Evolutionary conservation across 1,140 invertebrate genomes (phyloP), one percentile per base, ranked within the genome.

Genomic region (Papilio helenus): DNA sequence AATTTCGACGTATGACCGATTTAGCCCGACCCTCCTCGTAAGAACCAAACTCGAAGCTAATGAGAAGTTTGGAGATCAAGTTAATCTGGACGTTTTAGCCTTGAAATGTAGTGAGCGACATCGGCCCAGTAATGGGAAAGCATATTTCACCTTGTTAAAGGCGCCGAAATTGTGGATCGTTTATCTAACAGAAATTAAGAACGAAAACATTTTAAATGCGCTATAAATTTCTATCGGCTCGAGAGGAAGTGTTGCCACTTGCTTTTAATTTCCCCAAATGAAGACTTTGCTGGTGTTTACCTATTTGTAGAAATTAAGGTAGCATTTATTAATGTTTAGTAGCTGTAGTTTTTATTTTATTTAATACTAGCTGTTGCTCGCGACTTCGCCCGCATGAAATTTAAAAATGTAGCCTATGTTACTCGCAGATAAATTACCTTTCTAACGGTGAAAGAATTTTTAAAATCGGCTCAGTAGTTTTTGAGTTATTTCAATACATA

Each of bases 181-280:
- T 88, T 87, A 87, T 93, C 89, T 90, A 84, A 88, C 87, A 86
- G 88, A 90, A 93, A 93, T 92, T 92, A 91, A 91, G 88, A 89
- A 90, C 84, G 90, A 89, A 90, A 91, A 90, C 90, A 90, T 92
- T 91, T 93, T 92, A 90, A 91, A 91, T 86, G 88, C 80, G 81
- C 86, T 84, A 89, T 90, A 88, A 88, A 87, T 91, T 90, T 87
- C 86, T 90, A 81, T 87, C 81, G 76, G 77, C 81, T 80, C 79
- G 85, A 81, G 79, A 84, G 83, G 80, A 80, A 46, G 87, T 88
- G 87, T 91, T 92, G 90, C 87, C 89, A 81, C 58, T n/a, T n/a
- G 68, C 71, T n/a, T 20, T 55, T n/a, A 55, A 55, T n/a, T 55
- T 55, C 18, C n/a, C 51, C 2, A 51, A 51, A 51, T n/a, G 5